Conservation (phyloP, 2,113 vertebrate species). For the Odocoileus virginianus region DNA sequence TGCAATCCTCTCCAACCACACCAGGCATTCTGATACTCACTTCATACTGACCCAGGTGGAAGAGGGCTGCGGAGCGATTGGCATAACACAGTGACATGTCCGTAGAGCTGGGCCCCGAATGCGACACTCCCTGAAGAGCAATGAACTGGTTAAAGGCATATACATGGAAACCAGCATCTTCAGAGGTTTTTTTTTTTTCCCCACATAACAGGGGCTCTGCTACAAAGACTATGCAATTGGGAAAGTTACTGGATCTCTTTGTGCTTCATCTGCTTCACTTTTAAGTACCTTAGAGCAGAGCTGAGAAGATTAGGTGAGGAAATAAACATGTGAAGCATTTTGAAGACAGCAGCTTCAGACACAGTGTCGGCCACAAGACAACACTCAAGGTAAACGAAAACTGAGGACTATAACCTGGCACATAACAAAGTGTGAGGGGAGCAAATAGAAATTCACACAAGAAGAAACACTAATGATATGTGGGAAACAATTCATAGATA, state of each 20-base stretch:
- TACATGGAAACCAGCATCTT: neutral
- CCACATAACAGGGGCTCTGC: neutral
- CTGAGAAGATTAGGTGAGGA: neutral
- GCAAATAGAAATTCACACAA: neutral
- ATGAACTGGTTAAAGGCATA: neutral
- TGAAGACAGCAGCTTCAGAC: neutral
- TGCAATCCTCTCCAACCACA: neutral
- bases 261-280: neutral
- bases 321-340: slow-evolving; percentile 5
- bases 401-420: neutral
- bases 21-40: slow-evolving; percentile 71
- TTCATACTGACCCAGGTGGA: slow-evolving; percentile 84
- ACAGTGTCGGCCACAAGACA: neutral
- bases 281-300: neutral
- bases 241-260: neutral
- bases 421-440: neutral
- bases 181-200: neutral
- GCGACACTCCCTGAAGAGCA: slow-evolving; percentile 85
- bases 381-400: neutral
- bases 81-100: slow-evolving; percentile 90
- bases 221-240: neutral
- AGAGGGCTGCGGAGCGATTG: slow-evolving; percentile 93
- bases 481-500: neutral
- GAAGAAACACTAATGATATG: neutral
- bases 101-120: slow-evolving; percentile 79